A percentile compares a stretch with the other conserved stretches of the same genome.
Evolutionary conservation across 2,797 vertebrate species (phyloP).

Genomic region (Brachyrhaphis roseni): DNA sequence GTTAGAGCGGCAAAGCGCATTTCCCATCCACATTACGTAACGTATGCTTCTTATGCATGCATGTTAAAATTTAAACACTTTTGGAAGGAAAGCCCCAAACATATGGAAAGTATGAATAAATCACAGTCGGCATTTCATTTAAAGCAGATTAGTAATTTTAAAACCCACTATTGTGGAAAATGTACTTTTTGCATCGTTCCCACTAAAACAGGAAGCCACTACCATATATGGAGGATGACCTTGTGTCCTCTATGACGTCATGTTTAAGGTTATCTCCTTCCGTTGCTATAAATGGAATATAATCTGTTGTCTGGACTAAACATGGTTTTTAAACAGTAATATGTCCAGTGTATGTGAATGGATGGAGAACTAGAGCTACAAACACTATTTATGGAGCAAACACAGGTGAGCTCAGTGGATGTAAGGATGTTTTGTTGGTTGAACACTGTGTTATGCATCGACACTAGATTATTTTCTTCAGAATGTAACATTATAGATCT

Average conservation of each 20-base stretch:
- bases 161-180: neutral
- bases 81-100: neutral
- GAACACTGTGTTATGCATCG: no score
- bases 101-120: neutral
- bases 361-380: neutral
- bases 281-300: neutral
- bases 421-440: no score
- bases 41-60: neutral
- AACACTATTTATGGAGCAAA: neutral
- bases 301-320: neutral
- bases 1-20: neutral
- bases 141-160: neutral
- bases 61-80: neutral
- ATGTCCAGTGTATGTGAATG: neutral
- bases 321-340: neutral
- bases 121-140: neutral
- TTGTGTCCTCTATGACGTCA: neutral
- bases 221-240: neutral
- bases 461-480: no score
- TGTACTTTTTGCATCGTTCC: neutral
- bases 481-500: no score
- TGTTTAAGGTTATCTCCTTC: neutral
- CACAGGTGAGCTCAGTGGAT: neutral
- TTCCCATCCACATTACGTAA: neutral
- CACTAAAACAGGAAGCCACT: neutral